Percentiles rank a stretch among this genome's conserved stretches.
Conservation (phyloP, 1,140 invertebrate genomes). For the Doryteuthis pealeii region DNA sequence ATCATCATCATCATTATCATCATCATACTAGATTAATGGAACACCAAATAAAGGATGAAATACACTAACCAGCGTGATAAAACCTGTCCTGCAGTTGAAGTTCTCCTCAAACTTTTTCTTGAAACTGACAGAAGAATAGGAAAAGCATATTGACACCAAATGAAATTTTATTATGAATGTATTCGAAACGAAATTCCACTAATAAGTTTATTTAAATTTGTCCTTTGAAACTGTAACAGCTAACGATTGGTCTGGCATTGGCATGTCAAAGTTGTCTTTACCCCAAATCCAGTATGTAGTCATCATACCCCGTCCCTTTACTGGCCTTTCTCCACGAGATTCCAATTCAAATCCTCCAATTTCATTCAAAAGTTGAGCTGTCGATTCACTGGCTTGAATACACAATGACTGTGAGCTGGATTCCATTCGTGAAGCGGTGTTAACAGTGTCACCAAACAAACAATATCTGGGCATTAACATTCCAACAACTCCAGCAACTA, state of each 20-base stretch:
- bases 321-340: conserved; percentile 82
- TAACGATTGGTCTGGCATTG: conserved; percentile 65
- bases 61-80: not conserved
- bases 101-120: not conserved
- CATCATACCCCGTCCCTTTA: conserved; percentile 71
- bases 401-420: conserved; percentile 69
- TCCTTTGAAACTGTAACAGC: not conserved
- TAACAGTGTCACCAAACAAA: conserved; percentile 77
- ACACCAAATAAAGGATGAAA: not conserved
- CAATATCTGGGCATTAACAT: conserved; percentile 65
- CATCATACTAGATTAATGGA: not conserved
- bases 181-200: not conserved
- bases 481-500: conserved; percentile 66
- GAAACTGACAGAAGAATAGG: not conserved
- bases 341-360: too few relatives aligned
- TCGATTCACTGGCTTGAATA: conserved; percentile 88
- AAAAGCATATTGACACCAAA: not conserved
- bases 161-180: not conserved
- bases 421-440: too few relatives aligned
- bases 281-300: conserved; percentile 57
- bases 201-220: not conserved
- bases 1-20: not conserved
- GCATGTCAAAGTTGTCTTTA: conserved; percentile 75
- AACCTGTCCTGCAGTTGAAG: not conserved
- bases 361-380: conserved; percentile 80